These are phyloP conservation scores for Netta rufina DNA, from an alignment of 2,797 vertebrate genomes.

Conservation along the genomic window DNA sequence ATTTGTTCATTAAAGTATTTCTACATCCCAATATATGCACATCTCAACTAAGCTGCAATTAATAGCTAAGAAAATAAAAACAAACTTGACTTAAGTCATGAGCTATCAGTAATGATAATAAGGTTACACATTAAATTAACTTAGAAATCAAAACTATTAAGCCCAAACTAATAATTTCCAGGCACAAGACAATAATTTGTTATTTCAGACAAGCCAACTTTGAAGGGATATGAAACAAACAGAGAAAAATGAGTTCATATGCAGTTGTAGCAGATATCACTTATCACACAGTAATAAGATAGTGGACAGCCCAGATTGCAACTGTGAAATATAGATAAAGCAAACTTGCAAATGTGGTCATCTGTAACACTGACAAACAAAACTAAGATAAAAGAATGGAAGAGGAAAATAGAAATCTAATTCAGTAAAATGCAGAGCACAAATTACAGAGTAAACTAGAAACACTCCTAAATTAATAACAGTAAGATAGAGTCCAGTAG, in stretches of 20 bases:
- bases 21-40: conserved; percentile 11
- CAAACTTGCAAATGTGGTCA: conserved; percentile 19
- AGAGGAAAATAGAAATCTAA: conserved; percentile 9
- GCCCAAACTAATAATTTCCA: conserved; percentile 68
- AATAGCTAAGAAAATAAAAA: conserved; percentile 69
- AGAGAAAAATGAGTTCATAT: conserved; percentile 44
- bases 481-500: background rate
- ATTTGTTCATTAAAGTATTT: conserved; percentile 38
- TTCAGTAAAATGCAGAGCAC: background rate
- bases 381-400: background rate
- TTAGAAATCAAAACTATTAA: conserved; percentile 73
- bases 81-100: conserved; percentile 67
- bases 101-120: conserved; percentile 70
- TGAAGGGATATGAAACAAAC: conserved; percentile 25
- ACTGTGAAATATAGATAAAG: conserved; percentile 24
- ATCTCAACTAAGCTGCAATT: conserved; percentile 61
- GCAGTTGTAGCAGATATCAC: conserved; percentile 32
- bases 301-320: conserved; percentile 35
- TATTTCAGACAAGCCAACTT: conserved; percentile 62
- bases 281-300: conserved; percentile 18
- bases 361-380: background rate
- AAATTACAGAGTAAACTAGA: background rate
- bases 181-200: conserved; percentile 55
- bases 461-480: conserved; percentile 30
- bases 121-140: conserved; percentile 73